Evolutionary conservation across 2,797 vertebrate species (phyloP).

Genomic region (Sebastes jordani): DNA sequence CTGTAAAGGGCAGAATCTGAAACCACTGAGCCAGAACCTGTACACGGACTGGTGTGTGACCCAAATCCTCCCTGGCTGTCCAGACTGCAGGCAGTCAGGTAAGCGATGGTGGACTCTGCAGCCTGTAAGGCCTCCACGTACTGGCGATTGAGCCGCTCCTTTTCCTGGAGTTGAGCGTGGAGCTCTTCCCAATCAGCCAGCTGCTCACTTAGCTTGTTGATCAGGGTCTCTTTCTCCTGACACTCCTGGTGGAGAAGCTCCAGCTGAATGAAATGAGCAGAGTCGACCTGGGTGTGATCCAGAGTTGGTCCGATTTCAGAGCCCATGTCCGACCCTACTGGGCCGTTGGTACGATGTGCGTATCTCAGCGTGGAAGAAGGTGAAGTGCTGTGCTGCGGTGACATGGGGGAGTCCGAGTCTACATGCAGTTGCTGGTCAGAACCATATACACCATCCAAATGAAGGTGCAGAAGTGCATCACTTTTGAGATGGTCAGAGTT

Average conservation of each 20-base stretch:
- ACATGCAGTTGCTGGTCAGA: slow-evolving; percentile 33
- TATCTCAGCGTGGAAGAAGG: slow-evolving; percentile 30
- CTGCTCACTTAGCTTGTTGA: slow-evolving; percentile 75
- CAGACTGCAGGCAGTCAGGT: slow-evolving; percentile 83
- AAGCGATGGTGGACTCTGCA: slow-evolving; percentile 83
- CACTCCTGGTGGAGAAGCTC: slow-evolving; percentile 84
- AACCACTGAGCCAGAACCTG: slow-evolving; percentile 27
- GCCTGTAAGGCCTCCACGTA: slow-evolving; percentile 78
- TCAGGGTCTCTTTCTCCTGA: slow-evolving; percentile 81
- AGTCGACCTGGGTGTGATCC: slow-evolving; percentile 26
- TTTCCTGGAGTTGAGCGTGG: slow-evolving; percentile 74
- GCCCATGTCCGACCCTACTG: slow-evolving; percentile 29
- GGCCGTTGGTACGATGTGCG: not conserved
- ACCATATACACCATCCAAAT: slow-evolving; percentile 3
- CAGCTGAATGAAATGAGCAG: slow-evolving; percentile 73
- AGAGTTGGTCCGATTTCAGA: slow-evolving; percentile 23
- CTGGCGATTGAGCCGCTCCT: slow-evolving; percentile 71
- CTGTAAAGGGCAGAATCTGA: slow-evolving; percentile 51
- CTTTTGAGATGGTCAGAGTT: slow-evolving; percentile 31
- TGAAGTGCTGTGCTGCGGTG: slow-evolving; percentile 28
- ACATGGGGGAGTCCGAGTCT: slow-evolving; percentile 10
- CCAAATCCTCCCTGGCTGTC: slow-evolving; percentile 72
- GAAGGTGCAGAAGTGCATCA: slow-evolving; percentile 32
- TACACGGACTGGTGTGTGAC: not conserved
- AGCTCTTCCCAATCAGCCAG: slow-evolving; percentile 72